Base-by-base conservation (phyloP, 2,888 invertebrate species). In the Leptarthrus brevirostris region DNA sequence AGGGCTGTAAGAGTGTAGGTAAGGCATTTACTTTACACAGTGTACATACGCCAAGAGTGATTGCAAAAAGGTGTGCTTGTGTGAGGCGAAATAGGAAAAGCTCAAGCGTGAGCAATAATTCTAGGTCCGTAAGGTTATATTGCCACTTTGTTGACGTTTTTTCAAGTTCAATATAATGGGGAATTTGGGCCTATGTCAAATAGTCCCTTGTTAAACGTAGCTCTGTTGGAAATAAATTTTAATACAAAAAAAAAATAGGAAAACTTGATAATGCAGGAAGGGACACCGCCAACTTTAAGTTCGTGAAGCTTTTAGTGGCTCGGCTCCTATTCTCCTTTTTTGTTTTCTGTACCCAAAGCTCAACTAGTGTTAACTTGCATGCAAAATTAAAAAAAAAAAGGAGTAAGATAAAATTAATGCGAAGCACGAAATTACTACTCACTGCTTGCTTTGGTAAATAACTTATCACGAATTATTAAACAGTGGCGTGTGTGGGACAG, bases 101-200 rank as follows among this genome's bases (percentile, higher is more conserved):
- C n/a, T n/a, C n/a, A n/a, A 66, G 34, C 47, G 34, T 66, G 47
- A 47, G 34, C 22, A 66, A 66, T 47, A 66, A 47, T 47, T 66
- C 49, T 66, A 44, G 22, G 47, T 66, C 47, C 26, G 36, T 24
- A 49, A 66, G 66, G 66, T 66, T 66, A 66, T 26, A 47, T 49
- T 44, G 40, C 24, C 47, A 26, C 26, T 66, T 66, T 66, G 30
- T 16, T 47, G 49, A 22, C 66, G 24, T 44, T 70, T n/a, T n/a
- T 70, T 70, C 70, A 70, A 70, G 70, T 70, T 70, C 70, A 70
- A 36, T 70, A 53, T 26, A 66, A 66, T 26, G 16, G 18, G 49
- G 40, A 4, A 47, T 66, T 52, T 40, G 71, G 71, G 71, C 71
- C 71, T 71, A 71, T 71, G 71, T 71, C 71, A 71, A 71, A 71